These are phyloP conservation scores for Ormia ochracea DNA, from an alignment of 2,888 invertebrate species.

Conservation along the genomic window DNA sequence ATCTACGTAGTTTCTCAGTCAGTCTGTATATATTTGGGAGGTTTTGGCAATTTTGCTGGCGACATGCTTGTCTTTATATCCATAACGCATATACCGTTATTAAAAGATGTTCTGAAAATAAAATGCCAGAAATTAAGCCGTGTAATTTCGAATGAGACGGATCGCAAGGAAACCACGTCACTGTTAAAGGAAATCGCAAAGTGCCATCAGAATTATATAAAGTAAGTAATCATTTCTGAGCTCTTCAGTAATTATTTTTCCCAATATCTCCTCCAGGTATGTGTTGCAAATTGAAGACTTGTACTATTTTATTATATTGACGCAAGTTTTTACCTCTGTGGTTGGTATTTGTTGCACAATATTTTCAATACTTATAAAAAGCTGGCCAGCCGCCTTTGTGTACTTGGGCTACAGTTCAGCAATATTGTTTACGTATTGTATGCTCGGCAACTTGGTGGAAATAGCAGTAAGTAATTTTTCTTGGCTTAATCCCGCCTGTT, in stretches of 20 bases:
- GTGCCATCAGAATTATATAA: neutral
- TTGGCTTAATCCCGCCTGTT: neutral
- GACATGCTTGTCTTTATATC: conserved; percentile 68
- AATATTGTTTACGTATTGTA: conserved; percentile 67
- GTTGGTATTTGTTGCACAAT: conserved; percentile 65
- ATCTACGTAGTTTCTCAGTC: conserved; percentile 58
- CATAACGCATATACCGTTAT: conserved; percentile 65
- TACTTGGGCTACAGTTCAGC: too few relatives aligned
- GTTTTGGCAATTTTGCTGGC: conserved; percentile 67
- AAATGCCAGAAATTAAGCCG: conserved; percentile 67
- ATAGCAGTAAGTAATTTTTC: conserved; percentile 62
- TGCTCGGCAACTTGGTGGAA: conserved; percentile 67
- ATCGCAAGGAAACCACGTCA: conserved; percentile 7
- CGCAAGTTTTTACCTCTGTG: conserved; percentile 63
- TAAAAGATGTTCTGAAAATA: conserved; percentile 66
- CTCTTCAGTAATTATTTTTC: neutral
- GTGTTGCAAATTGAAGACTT: conserved; percentile 59
- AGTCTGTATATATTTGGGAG: conserved; percentile 59
- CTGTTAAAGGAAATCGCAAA: conserved; percentile 40
- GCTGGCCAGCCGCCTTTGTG: conserved; percentile 67
- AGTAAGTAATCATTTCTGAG: neutral
- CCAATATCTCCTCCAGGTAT: conserved; percentile 53
- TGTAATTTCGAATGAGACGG: neutral
- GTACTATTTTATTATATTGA: conserved; percentile 64
- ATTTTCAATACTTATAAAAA: conserved; percentile 64